Percentiles rank a stretch among this genome's conserved stretches.
Evolutionary conservation across 2,113 vertebrate genomes (phyloP).

Genomic region (Myxocyprinus asiaticus): DNA sequence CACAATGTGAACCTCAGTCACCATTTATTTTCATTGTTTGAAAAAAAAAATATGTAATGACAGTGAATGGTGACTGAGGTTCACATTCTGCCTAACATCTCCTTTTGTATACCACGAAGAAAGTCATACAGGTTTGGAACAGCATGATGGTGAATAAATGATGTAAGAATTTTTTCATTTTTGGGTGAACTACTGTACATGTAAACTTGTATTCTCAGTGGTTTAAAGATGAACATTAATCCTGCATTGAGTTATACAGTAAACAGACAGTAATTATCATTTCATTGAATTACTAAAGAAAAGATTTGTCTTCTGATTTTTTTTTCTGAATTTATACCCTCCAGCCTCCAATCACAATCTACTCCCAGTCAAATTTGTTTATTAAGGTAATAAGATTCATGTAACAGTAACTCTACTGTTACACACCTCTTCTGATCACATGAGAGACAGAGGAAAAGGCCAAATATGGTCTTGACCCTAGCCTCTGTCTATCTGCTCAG

Average conservation of each 20-base stretch:
- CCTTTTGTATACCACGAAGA: too few species aligned
- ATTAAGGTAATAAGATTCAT: slow-evolving; percentile 40
- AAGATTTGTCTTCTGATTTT: background rate
- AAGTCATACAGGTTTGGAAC: too few species aligned
- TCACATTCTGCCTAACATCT: too few species aligned
- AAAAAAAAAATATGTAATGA: too few species aligned
- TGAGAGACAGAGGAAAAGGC: slow-evolving; percentile 48
- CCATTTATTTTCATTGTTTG: too few species aligned
- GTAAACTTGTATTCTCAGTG: background rate
- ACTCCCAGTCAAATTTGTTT: background rate
- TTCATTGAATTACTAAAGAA: background rate
- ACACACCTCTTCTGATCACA: slow-evolving; percentile 25
- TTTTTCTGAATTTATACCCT: too few species aligned
- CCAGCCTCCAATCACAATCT: background rate
- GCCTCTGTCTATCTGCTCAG: slow-evolving; percentile 35
- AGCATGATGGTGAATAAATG: too few species aligned
- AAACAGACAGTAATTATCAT: background rate
- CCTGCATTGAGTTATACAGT: background rate
- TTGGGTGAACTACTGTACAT: too few species aligned
- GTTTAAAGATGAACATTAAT: background rate
- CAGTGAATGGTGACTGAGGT: too few species aligned
- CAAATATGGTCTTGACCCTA: slow-evolving; percentile 48
- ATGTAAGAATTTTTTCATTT: too few species aligned
- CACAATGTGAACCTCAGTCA: too few species aligned
- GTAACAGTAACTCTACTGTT: slow-evolving; percentile 5